Percentiles rank a stretch among this genome's conserved stretches.
Evolutionary conservation across 2,113 vertebrate genomes (phyloP).

Genomic region (Raja brachyura): DNA sequence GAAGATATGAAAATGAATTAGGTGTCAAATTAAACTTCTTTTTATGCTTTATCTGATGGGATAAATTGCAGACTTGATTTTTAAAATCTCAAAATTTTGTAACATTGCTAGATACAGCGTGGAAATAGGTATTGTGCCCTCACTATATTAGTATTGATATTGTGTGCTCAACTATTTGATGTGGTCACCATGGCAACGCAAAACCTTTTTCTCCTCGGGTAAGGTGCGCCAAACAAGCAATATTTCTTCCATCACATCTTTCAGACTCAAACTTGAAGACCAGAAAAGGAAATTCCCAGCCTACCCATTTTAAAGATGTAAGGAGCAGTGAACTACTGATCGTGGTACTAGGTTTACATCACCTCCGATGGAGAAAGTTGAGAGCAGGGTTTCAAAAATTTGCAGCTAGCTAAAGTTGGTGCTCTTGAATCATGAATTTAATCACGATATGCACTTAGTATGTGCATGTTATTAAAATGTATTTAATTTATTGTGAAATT

Average conservation of each 20-base stretch:
- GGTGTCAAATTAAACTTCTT: too few species aligned
- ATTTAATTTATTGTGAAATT: neutral
- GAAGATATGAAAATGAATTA: too few species aligned
- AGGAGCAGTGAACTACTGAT: neutral
- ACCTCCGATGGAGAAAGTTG: neutral
- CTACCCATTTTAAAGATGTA: neutral
- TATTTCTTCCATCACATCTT: neutral
- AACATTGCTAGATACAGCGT: too few species aligned
- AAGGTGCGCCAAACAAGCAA: neutral
- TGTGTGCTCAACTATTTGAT: neutral
- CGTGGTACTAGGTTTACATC: neutral
- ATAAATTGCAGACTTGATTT: too few species aligned
- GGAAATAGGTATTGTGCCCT: neutral
- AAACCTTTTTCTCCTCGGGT: neutral
- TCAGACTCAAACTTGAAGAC: neutral
- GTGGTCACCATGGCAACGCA: neutral
- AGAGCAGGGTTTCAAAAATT: neutral
- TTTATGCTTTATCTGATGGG: too few species aligned
- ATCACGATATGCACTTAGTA: neutral
- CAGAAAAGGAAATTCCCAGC: neutral
- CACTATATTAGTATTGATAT: neutral
- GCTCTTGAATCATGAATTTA: neutral
- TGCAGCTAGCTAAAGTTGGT: neutral
- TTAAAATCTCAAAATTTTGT: too few species aligned
- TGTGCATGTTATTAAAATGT: neutral